Conservation (phyloP, 1,140 invertebrate species). For the Plectrocnemia conspersa region DNA sequence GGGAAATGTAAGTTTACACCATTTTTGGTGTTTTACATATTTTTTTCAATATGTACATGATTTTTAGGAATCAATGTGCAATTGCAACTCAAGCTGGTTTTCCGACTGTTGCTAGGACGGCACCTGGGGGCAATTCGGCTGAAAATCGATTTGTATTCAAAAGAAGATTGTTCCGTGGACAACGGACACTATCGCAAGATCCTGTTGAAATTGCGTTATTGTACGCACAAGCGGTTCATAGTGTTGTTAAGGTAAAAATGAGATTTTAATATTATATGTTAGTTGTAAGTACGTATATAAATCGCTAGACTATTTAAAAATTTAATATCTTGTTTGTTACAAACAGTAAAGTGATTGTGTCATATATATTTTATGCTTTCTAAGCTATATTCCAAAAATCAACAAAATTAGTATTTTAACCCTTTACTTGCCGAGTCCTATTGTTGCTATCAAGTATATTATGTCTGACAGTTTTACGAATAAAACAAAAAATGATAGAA, state of each 20-base stretch:
- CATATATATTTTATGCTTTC: no score
- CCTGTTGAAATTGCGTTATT: conserved; percentile 92
- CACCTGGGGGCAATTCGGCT: conserved; percentile 60
- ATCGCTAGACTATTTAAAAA: no score
- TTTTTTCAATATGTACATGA: not conserved
- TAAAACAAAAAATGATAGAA: no score
- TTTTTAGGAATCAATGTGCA: conserved; percentile 30
- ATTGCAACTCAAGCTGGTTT: conserved; percentile 32
- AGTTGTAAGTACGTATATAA: no score
- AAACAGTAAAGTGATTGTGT: no score
- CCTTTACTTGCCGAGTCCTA: no score
- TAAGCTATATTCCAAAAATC: no score
- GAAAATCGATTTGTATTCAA: conserved; percentile 93
- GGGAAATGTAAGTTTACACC: conserved; percentile 73
- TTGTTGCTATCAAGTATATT: no score
- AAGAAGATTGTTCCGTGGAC: conserved; percentile 81
- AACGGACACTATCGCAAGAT: conserved; percentile 89
- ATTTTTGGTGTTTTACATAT: conserved; percentile 6
- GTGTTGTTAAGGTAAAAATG: conserved; percentile 85
- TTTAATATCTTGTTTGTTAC: no score
- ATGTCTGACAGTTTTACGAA: no score
- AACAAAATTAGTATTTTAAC: no score
- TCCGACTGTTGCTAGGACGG: conserved; percentile 27
- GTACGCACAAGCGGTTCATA: conserved; percentile 92
- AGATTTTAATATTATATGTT: no score